These are phyloP conservation scores for Sebastes schlegelii DNA, from an alignment of 2,113 vertebrate species.

Conservation along the genomic window DNA sequence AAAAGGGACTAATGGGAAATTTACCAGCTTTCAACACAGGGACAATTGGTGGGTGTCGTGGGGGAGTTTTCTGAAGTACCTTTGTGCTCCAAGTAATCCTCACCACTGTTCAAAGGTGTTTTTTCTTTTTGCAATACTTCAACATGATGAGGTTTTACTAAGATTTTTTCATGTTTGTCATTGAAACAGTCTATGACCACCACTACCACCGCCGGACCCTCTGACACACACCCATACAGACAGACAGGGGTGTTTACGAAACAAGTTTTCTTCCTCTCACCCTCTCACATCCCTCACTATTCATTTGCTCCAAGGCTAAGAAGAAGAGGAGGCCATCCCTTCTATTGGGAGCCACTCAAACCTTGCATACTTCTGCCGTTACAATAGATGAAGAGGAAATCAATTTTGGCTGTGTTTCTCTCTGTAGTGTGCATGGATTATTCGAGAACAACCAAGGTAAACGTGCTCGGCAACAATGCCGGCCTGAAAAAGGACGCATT, in stretches of 20 bases:
- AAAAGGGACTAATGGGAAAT: constrained; percentile 33
- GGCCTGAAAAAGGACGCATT: constrained; percentile 35
- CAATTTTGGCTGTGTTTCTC: constrained; percentile 68
- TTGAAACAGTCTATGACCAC: constrained; percentile 18
- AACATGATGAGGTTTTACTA: background rate
- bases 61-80: constrained; percentile 7
- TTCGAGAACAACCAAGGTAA: constrained; percentile 76
- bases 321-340: constrained; percentile 41
- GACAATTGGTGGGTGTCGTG: constrained; percentile 26
- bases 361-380: constrained; percentile 51
- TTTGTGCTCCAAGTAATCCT: constrained; percentile 7
- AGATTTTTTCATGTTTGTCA: constrained; percentile 23
- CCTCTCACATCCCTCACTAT: constrained; percentile 26
- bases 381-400: constrained; percentile 70
- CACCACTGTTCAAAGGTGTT: background rate
- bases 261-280: constrained; percentile 25
- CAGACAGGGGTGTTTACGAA: constrained; percentile 38
- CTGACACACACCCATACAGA: background rate
- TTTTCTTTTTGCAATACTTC: background rate
- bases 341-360: constrained; percentile 65
- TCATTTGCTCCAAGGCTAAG: constrained; percentile 71
- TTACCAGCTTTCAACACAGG: constrained; percentile 39
- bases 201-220: background rate
- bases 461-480: constrained; percentile 47
- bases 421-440: constrained; percentile 49